Percentiles rank a stretch among this genome's conserved stretches.
These are phyloP conservation scores for Oithona nana DNA, from an alignment of 2,888 invertebrate genomes.

Conservation along the genomic window DNA sequence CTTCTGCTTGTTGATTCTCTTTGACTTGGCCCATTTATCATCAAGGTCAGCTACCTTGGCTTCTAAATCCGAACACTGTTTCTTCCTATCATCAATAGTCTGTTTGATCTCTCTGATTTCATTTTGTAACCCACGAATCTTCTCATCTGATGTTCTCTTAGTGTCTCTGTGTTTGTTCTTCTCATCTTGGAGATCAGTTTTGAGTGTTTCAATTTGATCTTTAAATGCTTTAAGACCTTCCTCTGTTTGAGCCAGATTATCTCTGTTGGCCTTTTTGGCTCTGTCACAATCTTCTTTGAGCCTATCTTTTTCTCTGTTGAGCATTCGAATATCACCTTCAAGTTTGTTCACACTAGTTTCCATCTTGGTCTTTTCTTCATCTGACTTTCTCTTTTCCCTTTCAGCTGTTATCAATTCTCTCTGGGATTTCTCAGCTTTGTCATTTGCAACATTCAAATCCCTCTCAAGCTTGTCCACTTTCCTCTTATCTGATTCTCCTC, in stretches of 20 bases:
- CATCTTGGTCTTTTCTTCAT: slow-evolving; percentile 37
- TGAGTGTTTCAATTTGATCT: slow-evolving; percentile 43
- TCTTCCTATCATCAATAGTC: slow-evolving; percentile 8
- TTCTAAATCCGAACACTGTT: slow-evolving; percentile 2
- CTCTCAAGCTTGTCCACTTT: slow-evolving; percentile 66
- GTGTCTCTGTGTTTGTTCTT: slow-evolving; percentile 25
- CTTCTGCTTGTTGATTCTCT: slow-evolving; percentile 23
- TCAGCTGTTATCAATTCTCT: slow-evolving; percentile 26
- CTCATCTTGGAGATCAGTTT: slow-evolving; percentile 30
- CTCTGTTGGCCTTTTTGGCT: slow-evolving; percentile 8
- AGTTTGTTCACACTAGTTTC: slow-evolving; percentile 20
- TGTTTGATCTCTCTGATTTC: slow-evolving; percentile 9
- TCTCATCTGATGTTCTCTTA: slow-evolving; percentile 31
- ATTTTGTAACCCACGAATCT: slow-evolving; percentile 7
- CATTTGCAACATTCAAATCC: slow-evolving; percentile 17
- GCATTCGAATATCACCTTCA: slow-evolving; percentile 5
- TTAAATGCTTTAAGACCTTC: slow-evolving; percentile 36
- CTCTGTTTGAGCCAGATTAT: slow-evolving; percentile 24
- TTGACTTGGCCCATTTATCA: slow-evolving; percentile 20
- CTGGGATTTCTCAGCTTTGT: slow-evolving; percentile 23
- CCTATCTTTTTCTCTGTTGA: slow-evolving; percentile 19
- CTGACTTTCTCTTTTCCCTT: slow-evolving; percentile 31
- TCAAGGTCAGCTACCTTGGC: slow-evolving; percentile 16
- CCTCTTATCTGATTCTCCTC: slow-evolving; percentile 37
- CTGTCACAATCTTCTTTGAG: slow-evolving; percentile 8